Conservation (phyloP, 2,888 invertebrate genomes). For the Sipunculus nudus region DNA sequence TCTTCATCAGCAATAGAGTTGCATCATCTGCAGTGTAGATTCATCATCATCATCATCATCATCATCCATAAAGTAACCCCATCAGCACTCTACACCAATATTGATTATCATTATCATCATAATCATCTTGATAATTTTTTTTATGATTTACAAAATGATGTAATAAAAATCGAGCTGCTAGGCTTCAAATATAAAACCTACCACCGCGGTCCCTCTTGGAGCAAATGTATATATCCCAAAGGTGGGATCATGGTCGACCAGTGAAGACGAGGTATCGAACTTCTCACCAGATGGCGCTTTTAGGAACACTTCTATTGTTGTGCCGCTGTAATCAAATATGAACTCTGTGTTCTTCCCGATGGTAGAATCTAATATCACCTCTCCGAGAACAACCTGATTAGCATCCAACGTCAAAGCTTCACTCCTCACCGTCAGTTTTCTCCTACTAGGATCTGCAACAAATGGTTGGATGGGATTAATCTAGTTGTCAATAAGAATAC, state of each 20-base stretch:
- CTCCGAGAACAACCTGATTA: constrained; percentile 57
- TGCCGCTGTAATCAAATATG: constrained; percentile 19
- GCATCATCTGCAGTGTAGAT: too few relatives aligned
- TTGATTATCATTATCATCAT: too few relatives aligned
- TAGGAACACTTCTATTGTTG: constrained; percentile 2
- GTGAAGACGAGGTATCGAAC: not conserved
- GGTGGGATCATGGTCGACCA: constrained; percentile 6
- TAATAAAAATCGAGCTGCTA: too few relatives aligned
- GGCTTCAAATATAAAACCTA: constrained; percentile 6
- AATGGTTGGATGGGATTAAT: not conserved
- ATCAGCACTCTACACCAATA: too few relatives aligned
- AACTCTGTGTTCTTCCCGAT: constrained; percentile 59
- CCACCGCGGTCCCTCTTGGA: constrained; percentile 10
- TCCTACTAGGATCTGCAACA: constrained; percentile 20
- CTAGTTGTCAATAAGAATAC: too few relatives aligned
- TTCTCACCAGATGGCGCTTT: constrained; percentile 19
- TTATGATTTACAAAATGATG: too few relatives aligned
- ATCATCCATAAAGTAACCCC: too few relatives aligned
- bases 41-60: too few relatives aligned
- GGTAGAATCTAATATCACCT: constrained; percentile 70
- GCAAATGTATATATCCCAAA: constrained; percentile 18
- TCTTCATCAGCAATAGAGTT: too few relatives aligned
- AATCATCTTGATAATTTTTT: too few relatives aligned
- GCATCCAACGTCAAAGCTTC: not conserved
- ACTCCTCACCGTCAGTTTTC: constrained; percentile 15